Evolutionary conservation across 2,888 invertebrate species (phyloP).

Genomic region (Dusona sp.): DNA sequence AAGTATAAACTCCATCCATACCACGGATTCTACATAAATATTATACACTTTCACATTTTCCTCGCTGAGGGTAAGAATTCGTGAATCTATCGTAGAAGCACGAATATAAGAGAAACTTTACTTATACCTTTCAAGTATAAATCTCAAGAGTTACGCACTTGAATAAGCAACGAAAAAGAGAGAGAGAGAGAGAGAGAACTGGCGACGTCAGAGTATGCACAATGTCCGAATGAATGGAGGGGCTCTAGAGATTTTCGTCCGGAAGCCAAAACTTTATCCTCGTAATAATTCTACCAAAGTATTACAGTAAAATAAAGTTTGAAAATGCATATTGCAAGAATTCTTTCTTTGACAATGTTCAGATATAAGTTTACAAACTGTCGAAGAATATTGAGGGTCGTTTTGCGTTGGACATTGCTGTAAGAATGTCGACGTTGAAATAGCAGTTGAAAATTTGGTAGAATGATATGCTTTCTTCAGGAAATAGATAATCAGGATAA

Average conservation of each 20-base stretch:
- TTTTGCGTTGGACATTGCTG: background rate
- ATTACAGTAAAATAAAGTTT: background rate
- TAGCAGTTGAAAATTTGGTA: too few relatives aligned
- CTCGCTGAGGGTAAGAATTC: background rate
- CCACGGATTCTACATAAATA: slow-evolving; percentile 6
- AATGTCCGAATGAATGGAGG: background rate
- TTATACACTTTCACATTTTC: background rate
- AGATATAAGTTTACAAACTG: background rate
- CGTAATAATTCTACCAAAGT: slow-evolving; percentile 3
- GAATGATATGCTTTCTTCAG: background rate
- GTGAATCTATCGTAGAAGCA: slow-evolving; percentile 31
- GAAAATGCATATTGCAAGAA: background rate
- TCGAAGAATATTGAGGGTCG: background rate
- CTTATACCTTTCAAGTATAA: slow-evolving; percentile 58
- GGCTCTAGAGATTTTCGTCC: background rate
- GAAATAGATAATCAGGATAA: background rate
- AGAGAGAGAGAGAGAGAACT: background rate
- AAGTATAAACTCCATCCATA: slow-evolving; percentile 51
- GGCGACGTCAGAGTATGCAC: background rate
- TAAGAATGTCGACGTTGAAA: background rate
- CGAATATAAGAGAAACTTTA: slow-evolving; percentile 50
- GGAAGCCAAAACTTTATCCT: background rate
- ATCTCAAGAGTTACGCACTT: slow-evolving; percentile 26
- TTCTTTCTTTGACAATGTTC: background rate
- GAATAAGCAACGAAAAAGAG: background rate